phyloP scores from a whole-genome alignment of 2,888 invertebrate species.

The Idaea straminata region DNA sequence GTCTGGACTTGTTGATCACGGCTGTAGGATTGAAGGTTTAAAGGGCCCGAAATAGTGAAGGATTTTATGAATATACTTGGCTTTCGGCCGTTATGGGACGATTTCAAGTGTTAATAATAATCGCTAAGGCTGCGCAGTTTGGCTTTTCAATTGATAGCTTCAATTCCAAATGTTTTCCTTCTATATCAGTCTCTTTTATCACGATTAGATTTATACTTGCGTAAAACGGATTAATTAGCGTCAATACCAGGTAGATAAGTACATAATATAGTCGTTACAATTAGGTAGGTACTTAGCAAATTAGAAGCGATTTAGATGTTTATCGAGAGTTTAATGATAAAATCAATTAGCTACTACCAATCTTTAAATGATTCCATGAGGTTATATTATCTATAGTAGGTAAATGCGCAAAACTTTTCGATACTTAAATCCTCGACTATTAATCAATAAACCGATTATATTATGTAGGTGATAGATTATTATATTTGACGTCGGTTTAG shows the following conservation, averaged over 20 bases:
- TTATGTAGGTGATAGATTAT: neutral
- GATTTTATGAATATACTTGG: conserved; percentile 21
- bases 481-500: neutral
- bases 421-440: too few species aligned
- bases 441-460: too few species aligned
- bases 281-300: neutral
- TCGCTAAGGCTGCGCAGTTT: neutral
- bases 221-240: neutral
- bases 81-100: conserved; percentile 15
- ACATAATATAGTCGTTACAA: neutral
- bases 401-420: too few species aligned
- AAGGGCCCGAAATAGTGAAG: conserved; percentile 45
- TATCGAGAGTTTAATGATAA: neutral
- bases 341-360: neutral
- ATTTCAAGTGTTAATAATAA: conserved; percentile 16
- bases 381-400: neutral
- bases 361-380: neutral
- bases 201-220: neutral
- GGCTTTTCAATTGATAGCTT: neutral
- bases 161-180: too few species aligned
- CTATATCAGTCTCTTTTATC: too few species aligned
- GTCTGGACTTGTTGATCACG: conserved; percentile 77
- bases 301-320: neutral
- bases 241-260: neutral
- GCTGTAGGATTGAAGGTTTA: conserved; percentile 44